Evolutionary conservation across 2,797 vertebrate genomes (phyloP).

Genomic region (Percopsis omiscomaycus): DNA sequence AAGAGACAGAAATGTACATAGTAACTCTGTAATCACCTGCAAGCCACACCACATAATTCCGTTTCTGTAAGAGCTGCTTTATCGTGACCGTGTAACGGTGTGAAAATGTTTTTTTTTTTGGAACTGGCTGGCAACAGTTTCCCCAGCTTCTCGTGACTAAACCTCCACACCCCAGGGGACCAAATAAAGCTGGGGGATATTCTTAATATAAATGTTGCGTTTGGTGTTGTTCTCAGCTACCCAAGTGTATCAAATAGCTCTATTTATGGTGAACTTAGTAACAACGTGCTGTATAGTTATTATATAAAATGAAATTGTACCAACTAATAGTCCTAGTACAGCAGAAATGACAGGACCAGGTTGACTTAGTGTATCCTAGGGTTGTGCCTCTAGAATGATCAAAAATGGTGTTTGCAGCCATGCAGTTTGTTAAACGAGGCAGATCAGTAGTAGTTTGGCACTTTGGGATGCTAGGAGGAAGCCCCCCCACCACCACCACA

Average conservation of each 20-base stretch:
- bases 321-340: no score
- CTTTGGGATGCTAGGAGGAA: no score
- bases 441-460: no score
- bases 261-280: constrained; percentile 10
- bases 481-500: no score
- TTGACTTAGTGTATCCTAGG: no score
- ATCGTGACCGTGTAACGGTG: constrained; percentile 10
- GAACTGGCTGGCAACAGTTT: no score
- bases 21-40: constrained; percentile 19
- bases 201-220: constrained; percentile 11
- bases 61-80: background rate
- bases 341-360: background rate
- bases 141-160: constrained; percentile 11
- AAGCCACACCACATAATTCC: constrained; percentile 5
- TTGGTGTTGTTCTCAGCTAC: constrained; percentile 29
- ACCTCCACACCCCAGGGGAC: constrained; percentile 19
- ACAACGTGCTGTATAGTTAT: background rate
- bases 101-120: constrained; percentile 10
- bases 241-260: constrained; percentile 11
- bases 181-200: constrained; percentile 9
- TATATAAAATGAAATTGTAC: no score
- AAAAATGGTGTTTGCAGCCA: no score
- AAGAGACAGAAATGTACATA: no score
- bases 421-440: no score
- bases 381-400: no score